A percentile compares a stretch with the other conserved stretches of the same genome.
Evolutionary conservation across 2,113 vertebrate species (phyloP).

Genomic region (Phocoena sinus): DNA sequence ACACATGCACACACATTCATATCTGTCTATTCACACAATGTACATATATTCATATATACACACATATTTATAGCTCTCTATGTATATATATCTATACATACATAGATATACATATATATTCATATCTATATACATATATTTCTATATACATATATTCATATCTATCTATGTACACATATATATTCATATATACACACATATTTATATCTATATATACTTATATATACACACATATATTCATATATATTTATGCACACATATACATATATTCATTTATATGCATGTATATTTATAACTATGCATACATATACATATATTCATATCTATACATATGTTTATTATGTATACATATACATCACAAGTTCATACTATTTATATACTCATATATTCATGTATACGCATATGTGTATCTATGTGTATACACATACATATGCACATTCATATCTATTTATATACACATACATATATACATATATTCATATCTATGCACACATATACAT

Average conservation of each 20-base stretch:
- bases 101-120: background rate
- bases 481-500: background rate
- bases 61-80: background rate
- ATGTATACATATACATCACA: background rate
- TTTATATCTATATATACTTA: background rate
- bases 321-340: background rate
- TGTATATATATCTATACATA: background rate
- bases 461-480: background rate
- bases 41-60: background rate
- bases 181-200: background rate
- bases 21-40: background rate
- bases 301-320: background rate
- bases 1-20: fast-evolving
- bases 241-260: background rate
- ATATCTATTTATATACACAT: background rate
- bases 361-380: background rate
- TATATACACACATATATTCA: too few species aligned
- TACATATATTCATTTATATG: background rate
- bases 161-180: background rate
- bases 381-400: background rate
- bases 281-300: background rate
- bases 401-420: background rate
- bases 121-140: background rate
- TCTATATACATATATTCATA: background rate
- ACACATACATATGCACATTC: background rate